These are phyloP conservation scores for Choloepus didactylus DNA, from an alignment of 2,797 vertebrate species.

Conservation along the genomic window DNA sequence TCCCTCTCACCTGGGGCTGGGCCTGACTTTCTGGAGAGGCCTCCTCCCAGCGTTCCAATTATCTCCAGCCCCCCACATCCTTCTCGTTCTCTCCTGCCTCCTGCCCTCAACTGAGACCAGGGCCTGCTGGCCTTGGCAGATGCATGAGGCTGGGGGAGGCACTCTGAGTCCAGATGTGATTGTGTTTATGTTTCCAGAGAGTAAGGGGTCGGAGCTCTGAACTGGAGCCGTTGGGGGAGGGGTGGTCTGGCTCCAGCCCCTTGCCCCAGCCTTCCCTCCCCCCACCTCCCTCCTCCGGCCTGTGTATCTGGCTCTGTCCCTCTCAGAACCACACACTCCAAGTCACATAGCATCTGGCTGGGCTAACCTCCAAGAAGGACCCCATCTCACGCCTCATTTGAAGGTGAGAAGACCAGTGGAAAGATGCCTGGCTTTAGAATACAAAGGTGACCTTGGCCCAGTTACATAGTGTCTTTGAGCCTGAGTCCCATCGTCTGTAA, in stretches of 20 bases:
- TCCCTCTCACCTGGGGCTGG: not conserved
- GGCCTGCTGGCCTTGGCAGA: slow-evolving; percentile 72
- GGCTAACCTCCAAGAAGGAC: not conserved
- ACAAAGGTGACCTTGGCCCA: slow-evolving; percentile 36
- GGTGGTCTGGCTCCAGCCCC: slow-evolving; percentile 63
- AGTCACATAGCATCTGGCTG: not conserved
- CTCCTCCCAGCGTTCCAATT: not conserved
- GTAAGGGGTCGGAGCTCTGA: slow-evolving; percentile 71
- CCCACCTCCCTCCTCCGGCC: not conserved
- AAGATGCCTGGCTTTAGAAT: slow-evolving; percentile 26
- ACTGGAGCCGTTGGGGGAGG: slow-evolving; percentile 69
- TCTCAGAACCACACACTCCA: not conserved
- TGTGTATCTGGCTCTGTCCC: slow-evolving; percentile 10
- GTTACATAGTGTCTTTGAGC: not conserved
- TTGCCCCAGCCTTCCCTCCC: not conserved
- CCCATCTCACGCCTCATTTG: not conserved
- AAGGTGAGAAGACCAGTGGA: slow-evolving; percentile 45
- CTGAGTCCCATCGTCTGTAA: not conserved
- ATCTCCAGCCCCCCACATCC: not conserved
- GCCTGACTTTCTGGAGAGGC: not conserved
- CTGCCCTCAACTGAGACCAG: slow-evolving; percentile 74
- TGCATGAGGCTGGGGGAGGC: slow-evolving; percentile 69
- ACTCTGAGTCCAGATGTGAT: slow-evolving; percentile 81
- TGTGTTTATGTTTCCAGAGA: slow-evolving; percentile 83
- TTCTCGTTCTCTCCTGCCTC: slow-evolving; percentile 56